Evolutionary conservation across 2,113 vertebrate species (phyloP).

Genomic region (Furnarius figulus): DNA sequence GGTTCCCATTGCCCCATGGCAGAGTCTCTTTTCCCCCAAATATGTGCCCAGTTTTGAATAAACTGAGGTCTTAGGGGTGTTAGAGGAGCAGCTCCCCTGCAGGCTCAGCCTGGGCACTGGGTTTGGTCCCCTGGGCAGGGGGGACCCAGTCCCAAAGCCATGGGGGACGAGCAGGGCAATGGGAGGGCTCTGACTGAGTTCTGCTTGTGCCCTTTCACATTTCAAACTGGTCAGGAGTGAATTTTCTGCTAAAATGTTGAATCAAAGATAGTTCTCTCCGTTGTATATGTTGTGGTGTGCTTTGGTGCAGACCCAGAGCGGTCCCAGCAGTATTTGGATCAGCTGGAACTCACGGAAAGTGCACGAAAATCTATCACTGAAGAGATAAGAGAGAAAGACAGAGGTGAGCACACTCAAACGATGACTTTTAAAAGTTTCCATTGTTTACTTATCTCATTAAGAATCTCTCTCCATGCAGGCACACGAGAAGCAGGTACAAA

Average conservation of each 20-base stretch:
- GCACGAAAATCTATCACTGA: background rate
- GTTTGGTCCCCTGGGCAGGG: background rate
- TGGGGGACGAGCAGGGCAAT: background rate
- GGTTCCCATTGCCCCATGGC: background rate
- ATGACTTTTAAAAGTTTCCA: conserved; percentile 78
- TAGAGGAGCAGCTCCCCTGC: background rate
- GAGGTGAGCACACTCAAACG: background rate
- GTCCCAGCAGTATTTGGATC: background rate
- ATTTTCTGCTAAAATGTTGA: background rate
- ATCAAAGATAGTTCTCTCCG: background rate
- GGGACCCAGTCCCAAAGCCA: background rate
- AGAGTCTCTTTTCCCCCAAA: background rate
- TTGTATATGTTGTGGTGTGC: background rate
- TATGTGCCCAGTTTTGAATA: background rate
- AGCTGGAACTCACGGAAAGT: background rate
- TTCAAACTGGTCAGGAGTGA: background rate
- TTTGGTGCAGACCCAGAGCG: background rate
- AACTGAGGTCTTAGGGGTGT: background rate
- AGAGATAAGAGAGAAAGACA: background rate
- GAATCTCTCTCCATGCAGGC: conserved; percentile 60
- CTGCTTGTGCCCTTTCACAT: accelerated
- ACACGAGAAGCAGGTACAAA: conserved; percentile 61
- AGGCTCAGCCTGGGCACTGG: background rate
- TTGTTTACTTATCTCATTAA: conserved; percentile 74
- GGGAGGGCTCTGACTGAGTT: accelerated